Conservation (phyloP, 2,888 invertebrate species). For the Stenurella melanura region DNA sequence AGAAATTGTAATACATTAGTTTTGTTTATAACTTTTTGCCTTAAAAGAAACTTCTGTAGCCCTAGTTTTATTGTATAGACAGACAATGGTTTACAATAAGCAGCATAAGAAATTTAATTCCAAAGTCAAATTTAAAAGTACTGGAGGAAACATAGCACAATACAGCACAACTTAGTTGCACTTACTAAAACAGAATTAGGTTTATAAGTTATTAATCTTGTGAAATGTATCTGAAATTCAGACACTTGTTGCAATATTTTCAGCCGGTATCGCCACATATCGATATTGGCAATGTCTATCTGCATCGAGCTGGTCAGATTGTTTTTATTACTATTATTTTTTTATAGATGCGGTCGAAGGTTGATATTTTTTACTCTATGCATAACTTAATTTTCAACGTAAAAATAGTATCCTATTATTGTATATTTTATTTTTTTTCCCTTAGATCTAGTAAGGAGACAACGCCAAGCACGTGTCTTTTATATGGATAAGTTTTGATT, state of each 20-base stretch:
- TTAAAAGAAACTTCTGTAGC: too few relatives aligned
- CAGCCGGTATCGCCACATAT: not conserved
- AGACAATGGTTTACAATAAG: too few relatives aligned
- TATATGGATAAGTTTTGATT: constrained; percentile 24
- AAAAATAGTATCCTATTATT: not conserved
- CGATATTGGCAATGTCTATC: not conserved
- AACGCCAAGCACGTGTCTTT: constrained; percentile 14
- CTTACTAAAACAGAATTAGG: too few relatives aligned
- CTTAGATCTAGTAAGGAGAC: constrained; percentile 27
- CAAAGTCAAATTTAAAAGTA: too few relatives aligned
- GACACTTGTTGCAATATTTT: not conserved
- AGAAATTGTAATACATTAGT: too few relatives aligned
- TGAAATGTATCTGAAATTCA: not conserved
- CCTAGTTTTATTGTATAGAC: too few relatives aligned
- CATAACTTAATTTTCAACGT: not conserved
- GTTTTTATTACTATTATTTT: not conserved
- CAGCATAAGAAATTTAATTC: too few relatives aligned
- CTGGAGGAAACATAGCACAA: too few relatives aligned
- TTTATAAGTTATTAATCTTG: not conserved
- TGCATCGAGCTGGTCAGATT: not conserved
- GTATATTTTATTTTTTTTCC: constrained; percentile 24
- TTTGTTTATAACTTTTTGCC: too few relatives aligned
- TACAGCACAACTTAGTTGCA: too few relatives aligned
- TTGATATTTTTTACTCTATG: not conserved
- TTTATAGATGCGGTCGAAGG: not conserved